phyloP scores from a whole-genome alignment of 2,888 invertebrate species.

The Drosophila mayaguana region DNA sequence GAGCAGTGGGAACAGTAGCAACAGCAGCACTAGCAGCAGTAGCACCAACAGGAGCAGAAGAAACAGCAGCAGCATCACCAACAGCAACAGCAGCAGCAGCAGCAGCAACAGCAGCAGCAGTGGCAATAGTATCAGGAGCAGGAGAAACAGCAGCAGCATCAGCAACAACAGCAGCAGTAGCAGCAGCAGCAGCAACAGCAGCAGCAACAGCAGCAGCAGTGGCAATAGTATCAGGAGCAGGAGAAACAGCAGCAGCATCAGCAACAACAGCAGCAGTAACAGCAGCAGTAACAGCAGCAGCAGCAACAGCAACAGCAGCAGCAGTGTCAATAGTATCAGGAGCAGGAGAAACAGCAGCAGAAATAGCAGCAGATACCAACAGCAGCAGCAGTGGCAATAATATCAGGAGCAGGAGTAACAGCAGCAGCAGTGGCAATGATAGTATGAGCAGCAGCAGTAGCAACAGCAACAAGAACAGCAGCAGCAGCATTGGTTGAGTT shows the following conservation, averaged over 20 bases:
- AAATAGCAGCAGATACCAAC: neutral
- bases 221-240: neutral
- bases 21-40: too few relatives aligned
- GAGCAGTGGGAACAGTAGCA: neutral
- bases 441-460: too few relatives aligned
- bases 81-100: neutral
- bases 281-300: too few relatives aligned
- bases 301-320: neutral
- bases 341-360: neutral
- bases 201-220: neutral
- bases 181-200: neutral
- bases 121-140: too few relatives aligned
- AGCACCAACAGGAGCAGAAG: too few relatives aligned
- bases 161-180: too few relatives aligned
- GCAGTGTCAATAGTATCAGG: neutral
- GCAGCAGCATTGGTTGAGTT: slow-evolving; percentile 25
- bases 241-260: too few relatives aligned
- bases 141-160: too few relatives aligned
- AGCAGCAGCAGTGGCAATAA: neutral
- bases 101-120: neutral
- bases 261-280: too few relatives aligned
- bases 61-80: neutral
- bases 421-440: neutral
- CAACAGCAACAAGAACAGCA: neutral
- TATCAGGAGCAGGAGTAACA: too few relatives aligned